These are phyloP conservation scores for Chaetodon trifascialis DNA, from an alignment of 2,113 vertebrate genomes.

Conservation along the genomic window DNA sequence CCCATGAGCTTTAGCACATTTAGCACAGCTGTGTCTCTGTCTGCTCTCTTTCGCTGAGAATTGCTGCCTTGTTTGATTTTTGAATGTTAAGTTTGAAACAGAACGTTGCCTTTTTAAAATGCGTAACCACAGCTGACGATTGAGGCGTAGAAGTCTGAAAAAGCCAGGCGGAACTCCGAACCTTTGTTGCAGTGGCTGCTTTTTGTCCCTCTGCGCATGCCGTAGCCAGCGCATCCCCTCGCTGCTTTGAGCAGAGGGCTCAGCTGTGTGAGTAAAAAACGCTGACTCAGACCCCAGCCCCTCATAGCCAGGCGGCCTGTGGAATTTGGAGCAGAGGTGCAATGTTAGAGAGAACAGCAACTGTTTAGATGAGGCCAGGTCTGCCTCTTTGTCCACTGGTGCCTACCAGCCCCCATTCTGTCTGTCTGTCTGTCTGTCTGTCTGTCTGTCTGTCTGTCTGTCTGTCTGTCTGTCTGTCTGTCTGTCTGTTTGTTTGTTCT, in stretches of 20 bases:
- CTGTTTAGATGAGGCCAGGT: constrained; percentile 77
- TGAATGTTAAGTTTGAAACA: neutral
- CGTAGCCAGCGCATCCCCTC: constrained; percentile 58
- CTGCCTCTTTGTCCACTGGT: constrained; percentile 66
- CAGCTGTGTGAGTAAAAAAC: constrained; percentile 66
- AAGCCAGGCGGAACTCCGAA: neutral
- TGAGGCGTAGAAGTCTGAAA: neutral
- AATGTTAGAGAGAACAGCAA: constrained; percentile 74
- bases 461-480: constrained; percentile 17
- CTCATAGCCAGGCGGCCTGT: constrained; percentile 69
- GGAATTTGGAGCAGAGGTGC: constrained; percentile 82
- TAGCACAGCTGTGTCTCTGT: neutral
- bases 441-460: constrained; percentile 19
- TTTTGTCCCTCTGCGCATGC: constrained; percentile 55
- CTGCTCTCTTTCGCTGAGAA: neutral
- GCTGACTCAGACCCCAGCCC: constrained; percentile 82
- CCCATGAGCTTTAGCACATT: neutral
- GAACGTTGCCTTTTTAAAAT: neutral
- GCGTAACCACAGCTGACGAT: neutral
- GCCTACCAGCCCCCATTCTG: neutral
- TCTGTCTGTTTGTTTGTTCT: constrained; percentile 26
- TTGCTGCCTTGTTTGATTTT: neutral
- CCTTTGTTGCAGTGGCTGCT: constrained; percentile 6
- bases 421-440: constrained; percentile 7
- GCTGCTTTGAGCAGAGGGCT: constrained; percentile 62